These are phyloP conservation scores for Andrena flavipes DNA, from an alignment of 2,888 invertebrate genomes.

Conservation along the genomic window DNA sequence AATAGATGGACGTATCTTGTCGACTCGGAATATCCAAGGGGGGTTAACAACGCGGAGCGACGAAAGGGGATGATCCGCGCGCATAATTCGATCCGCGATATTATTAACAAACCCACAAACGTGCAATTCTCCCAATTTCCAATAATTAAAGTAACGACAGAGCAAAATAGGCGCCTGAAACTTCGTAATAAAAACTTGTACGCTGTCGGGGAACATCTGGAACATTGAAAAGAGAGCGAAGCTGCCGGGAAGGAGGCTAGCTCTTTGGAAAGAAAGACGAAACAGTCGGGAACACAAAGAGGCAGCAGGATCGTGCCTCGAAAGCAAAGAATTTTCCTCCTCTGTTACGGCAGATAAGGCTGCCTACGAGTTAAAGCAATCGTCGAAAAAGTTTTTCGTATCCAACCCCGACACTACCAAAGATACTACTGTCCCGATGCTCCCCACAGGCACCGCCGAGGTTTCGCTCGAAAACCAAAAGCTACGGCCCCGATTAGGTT, in stretches of 20 bases:
- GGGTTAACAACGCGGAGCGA: conserved; percentile 9
- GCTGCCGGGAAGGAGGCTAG: background rate
- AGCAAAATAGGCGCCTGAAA: too few relatives aligned
- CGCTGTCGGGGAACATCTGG: background rate
- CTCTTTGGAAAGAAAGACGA: conserved; percentile 15
- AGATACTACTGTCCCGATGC: too few relatives aligned
- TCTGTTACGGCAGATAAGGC: conserved; percentile 8
- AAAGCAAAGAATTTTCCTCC: conserved; percentile 39
- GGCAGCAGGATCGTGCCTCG: conserved; percentile 36
- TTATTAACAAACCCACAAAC: too few relatives aligned
- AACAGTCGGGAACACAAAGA: background rate
- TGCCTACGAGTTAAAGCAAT: background rate
- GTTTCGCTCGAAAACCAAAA: too few relatives aligned
- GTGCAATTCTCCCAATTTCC: too few relatives aligned
- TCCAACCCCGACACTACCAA: too few relatives aligned
- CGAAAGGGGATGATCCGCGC: background rate
- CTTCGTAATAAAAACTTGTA: background rate
- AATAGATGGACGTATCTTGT: conserved; percentile 44
- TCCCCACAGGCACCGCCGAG: too few relatives aligned
- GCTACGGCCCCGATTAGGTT: background rate
- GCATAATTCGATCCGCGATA: background rate
- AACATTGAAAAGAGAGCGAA: conserved; percentile 4
- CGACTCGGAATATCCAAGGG: conserved; percentile 9
- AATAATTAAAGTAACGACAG: too few relatives aligned
- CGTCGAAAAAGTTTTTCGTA: background rate